Evolutionary conservation across 2,888 invertebrate genomes (phyloP), one percentile per base, ranked within the genome.

Genomic region (Drosophila merina): DNA sequence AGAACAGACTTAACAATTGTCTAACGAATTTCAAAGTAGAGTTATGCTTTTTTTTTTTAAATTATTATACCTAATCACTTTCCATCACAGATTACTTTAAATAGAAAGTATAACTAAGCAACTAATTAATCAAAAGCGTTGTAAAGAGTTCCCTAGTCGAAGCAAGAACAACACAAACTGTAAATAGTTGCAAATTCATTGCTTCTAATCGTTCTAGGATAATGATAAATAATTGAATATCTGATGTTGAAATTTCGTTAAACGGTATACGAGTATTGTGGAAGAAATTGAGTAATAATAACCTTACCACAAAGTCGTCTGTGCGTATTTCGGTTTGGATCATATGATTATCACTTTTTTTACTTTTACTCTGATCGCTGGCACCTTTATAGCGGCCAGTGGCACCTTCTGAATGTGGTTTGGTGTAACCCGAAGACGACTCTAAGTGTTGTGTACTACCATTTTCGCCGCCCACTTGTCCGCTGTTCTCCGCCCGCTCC

Each of bases 321-420:
- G 94, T 94, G 90, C 94, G 93, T 90, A 94, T 94, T 93, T 95
- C 94, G 89, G 94, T 94, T 92, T 94, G 93, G 90, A 93, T 93
- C 82, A 82, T 83, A 82, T 86, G 73, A 91, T 93, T 93, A 92
- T 93, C 91, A 88, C 90, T 86, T 88, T 92, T 91, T 89, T 89
- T 90, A 89, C 88, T 91, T 89, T 90, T 91, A 90, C 88, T 87
- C 75, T 80, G 60, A 74, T 73, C 52, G 78, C 57, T 57, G 74
- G 54, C 57, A 52, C 31, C 20, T 68, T 45, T 30, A 42, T 40
- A 28, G 4, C 45, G 51, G 50, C 72, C 36, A 36, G n/a, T n/a
- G 36, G n/a, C 36, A 36, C 0, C 36, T 59, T 48, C 58, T 3
- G 58, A 58, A 58, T 40, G 40, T 58, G 60, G 14, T 47, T 63